Conservation (phyloP, 2,113 vertebrate genomes). For the Actinemys pallida region DNA sequence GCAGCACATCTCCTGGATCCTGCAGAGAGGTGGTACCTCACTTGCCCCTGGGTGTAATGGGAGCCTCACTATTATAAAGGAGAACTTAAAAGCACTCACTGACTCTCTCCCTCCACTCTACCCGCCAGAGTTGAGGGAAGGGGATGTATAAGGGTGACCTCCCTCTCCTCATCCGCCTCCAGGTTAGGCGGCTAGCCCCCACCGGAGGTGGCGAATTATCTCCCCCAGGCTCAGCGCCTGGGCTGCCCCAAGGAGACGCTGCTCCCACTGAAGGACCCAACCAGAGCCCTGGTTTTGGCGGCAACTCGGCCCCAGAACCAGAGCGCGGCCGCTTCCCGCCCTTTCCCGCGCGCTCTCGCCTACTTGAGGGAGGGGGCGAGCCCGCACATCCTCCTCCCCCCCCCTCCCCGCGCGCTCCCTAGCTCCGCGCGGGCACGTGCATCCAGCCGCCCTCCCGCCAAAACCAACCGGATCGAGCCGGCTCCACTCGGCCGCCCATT, state of each 20-base stretch:
- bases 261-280: conserved; percentile 58
- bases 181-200: no score
- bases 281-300: conserved; percentile 53
- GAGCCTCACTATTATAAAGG: background rate
- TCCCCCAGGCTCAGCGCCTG: background rate
- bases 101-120: no score
- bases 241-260: conserved; percentile 4
- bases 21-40: no score
- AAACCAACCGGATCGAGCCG: conserved; percentile 7
- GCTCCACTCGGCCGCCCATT: background rate
- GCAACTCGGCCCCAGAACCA: background rate
- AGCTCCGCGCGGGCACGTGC: background rate
- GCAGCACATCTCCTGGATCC: no score
- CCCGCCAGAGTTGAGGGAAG: no score
- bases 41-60: background rate
- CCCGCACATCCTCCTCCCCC: background rate
- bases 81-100: no score
- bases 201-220: background rate
- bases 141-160: background rate
- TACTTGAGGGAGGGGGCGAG: background rate
- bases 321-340: background rate
- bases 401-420: background rate
- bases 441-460: conserved; percentile 25
- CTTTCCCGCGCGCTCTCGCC: background rate
- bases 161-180: background rate